Evolutionary conservation across 2,113 vertebrate genomes (phyloP), one percentile per base, ranked within the genome.

Genomic region (Nycticebus coucang): DNA sequence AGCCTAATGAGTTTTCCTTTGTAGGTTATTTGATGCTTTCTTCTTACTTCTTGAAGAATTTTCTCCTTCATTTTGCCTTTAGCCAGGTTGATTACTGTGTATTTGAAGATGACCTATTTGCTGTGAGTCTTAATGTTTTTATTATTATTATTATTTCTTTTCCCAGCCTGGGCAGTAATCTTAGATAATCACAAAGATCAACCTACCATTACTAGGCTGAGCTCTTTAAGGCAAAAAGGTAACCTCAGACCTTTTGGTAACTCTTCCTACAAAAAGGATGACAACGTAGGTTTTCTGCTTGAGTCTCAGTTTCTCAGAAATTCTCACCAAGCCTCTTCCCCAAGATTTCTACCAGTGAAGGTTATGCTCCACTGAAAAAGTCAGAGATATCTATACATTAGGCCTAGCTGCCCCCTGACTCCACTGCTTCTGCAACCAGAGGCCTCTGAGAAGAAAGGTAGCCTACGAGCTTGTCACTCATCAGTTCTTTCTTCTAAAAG

Each of bases 221-320:
- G 30, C 17, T 72, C 28, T 33, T 77, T 82, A 93, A 80, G 35
- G 17, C 72, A 89, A 26, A 33, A 95, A 88, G 35, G 50, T 74
- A 69, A 53, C 37, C 45, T 94, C 62, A 60, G 53, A 77, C 19
- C 60, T 37, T 89, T 69, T 89, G 57, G 30, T 82, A 93, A 86
- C 18, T 87, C n/a, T 64, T 97, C 71, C 33, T 66, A 71, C 4
- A 21, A 88, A 37, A 1, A 93, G 5, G 5, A 45, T 90, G 53
- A 87, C 71, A 85, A 90, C 94, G 60, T 45, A 45, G 12, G 59
- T 53, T 90, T 93, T 83, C 87, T 95, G 66, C 13, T 72, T 50
- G 18, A 83, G 66, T 19, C 71, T 94, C n/a, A n/a, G 60, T 85
- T 90, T 92, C 68, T 87, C 66, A 90, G 55, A 82, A 92, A 96